Conservation (phyloP, 2,797 vertebrate species). For the Falco concolor region DNA sequence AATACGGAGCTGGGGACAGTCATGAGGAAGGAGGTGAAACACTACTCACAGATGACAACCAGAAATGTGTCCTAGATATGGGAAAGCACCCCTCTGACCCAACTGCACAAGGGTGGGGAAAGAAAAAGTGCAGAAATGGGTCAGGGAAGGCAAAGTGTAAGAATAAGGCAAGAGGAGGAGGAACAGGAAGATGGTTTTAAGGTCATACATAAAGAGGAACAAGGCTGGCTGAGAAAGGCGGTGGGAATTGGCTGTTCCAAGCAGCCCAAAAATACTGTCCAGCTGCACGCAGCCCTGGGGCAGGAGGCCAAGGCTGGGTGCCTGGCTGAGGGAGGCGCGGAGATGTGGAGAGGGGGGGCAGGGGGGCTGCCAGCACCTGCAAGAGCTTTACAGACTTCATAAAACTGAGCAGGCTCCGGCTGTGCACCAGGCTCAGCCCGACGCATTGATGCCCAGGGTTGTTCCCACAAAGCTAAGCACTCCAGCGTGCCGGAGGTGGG, state of each 20-base stretch:
- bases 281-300: not conserved
- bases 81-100: not conserved
- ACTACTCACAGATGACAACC: not conserved
- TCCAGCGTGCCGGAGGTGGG: not conserved
- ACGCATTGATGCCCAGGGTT: not conserved
- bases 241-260: not conserved
- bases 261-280: not conserved
- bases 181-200: not conserved
- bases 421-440: not conserved
- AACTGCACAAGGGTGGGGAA: not conserved
- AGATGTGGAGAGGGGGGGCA: not conserved
- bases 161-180: not conserved
- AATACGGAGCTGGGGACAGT: not conserved
- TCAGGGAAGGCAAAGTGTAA: not conserved
- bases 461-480: not conserved
- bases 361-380: not conserved
- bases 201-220: not conserved
- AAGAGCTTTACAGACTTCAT: not conserved
- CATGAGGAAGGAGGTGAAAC: not conserved
- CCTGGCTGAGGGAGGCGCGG: not conserved
- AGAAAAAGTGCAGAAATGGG: not conserved
- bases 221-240: not conserved
- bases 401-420: not conserved
- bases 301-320: conserved; percentile 8
- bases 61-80: not conserved